Base-by-base conservation (phyloP, 2,113 vertebrate genomes). In the Heterocephalus glaber region DNA sequence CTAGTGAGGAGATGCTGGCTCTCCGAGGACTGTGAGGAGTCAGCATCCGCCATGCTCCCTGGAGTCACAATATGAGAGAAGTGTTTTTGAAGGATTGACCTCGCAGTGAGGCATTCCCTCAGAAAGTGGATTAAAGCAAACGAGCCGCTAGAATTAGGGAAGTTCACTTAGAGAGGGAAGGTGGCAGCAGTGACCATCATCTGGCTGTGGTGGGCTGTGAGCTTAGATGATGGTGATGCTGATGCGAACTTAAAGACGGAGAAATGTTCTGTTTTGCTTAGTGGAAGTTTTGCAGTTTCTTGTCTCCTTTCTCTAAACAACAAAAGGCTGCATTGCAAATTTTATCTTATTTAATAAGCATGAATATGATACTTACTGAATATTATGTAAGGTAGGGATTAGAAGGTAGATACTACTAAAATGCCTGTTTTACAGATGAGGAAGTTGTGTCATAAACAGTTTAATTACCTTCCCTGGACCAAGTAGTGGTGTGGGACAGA, bases 281-380 rank as follows among this genome's bases (percentile, higher is more conserved):
- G 19, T 84, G 41, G 41, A 90, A 66, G 17, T 81, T 60, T 92
- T 54, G 2, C 13, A 66, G 61, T 94, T 86, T 47, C 44, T 68
- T 41, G 14, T 33, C n/a, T 74, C 33, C 33, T 82, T 7, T 90
- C 49, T 92, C 92, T 58, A 94, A 95, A 66, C 63, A 92, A 28
- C 77, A 35, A 83, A 95, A 92, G 58, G 14, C 24, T 24, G 68
- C 68, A 60, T 38, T 89, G 33, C 20, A 54, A 28, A 70, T 89
- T 90, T 87, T 80, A 83, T 68, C 33, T 85, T 68, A 66, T 9
- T 90, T 88, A 89, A 49, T 88, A 63, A 94, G 70, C 4, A 52
- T 44, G 19, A 76, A 10, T 44, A 14, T 41, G 90, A 33, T 76
- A 61, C 28, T n/a, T 82, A 35, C 2, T 63, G 65, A 90, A 30